Percentiles rank a stretch among this genome's conserved stretches.
Conservation (phyloP, 2,888 invertebrate genomes). For the Spilarctia lutea region DNA sequence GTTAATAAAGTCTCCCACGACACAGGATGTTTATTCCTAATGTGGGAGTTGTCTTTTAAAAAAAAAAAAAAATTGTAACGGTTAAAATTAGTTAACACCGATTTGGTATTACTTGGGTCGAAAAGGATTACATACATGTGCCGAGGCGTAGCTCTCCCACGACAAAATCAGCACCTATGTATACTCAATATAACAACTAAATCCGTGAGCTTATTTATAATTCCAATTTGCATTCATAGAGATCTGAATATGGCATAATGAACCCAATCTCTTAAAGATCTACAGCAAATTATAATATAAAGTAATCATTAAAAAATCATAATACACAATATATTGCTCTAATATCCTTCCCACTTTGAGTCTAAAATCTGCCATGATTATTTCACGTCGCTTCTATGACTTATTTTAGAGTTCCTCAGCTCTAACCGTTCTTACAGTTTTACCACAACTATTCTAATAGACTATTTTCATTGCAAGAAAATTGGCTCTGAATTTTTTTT, state of each 20-base stretch:
- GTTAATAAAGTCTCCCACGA: no score
- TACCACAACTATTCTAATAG: no score
- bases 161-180: background rate
- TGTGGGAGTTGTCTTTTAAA: no score
- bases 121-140: background rate
- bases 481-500: no score
- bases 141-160: background rate
- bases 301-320: slow-evolving; percentile 31
- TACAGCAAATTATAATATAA: slow-evolving; percentile 30
- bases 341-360: slow-evolving; percentile 31
- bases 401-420: background rate
- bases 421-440: background rate
- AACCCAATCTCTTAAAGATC: slow-evolving; percentile 23
- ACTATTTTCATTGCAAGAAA: background rate
- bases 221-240: slow-evolving; percentile 18
- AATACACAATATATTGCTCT: slow-evolving; percentile 15
- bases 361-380: slow-evolving; percentile 14
- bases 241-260: slow-evolving; percentile 13
- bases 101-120: background rate
- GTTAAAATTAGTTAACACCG: background rate
- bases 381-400: slow-evolving; percentile 13
- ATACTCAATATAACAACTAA: background rate
- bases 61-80: no score
- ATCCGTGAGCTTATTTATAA: slow-evolving; percentile 11
- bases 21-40: no score